phyloP scores from a whole-genome alignment of 2,797 vertebrate species.

The Catharus ustulatus region DNA sequence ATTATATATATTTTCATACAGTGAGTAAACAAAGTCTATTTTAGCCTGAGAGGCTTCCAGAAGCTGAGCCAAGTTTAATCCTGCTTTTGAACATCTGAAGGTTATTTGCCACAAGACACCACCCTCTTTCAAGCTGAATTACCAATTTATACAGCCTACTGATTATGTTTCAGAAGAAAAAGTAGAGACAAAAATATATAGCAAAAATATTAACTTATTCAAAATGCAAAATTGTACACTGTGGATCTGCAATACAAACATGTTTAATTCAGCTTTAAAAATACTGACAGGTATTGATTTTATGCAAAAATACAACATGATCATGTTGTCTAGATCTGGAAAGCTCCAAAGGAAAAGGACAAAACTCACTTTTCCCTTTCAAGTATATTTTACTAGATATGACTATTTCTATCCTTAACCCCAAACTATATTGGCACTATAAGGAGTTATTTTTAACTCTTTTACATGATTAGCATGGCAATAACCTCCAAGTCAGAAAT shows the following conservation, averaged over 20 bases:
- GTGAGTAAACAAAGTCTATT: neutral
- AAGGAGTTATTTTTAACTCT: slow-evolving; percentile 31
- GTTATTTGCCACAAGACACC: neutral
- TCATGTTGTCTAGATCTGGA: neutral
- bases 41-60: slow-evolving; percentile 5
- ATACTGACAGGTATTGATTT: neutral
- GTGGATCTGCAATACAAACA: neutral
- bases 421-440: neutral
- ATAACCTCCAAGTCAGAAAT: neutral
- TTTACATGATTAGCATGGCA: neutral
- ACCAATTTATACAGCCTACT: neutral
- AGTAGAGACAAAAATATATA: neutral
- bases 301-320: neutral
- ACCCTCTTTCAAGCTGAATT: neutral
- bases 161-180: neutral
- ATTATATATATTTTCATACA: neutral
- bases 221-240: neutral
- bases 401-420: neutral
- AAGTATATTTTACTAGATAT: neutral
- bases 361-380: neutral
- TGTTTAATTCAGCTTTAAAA: neutral
- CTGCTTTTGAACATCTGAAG: slow-evolving; percentile 33
- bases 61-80: slow-evolving; percentile 23
- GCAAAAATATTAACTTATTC: neutral
- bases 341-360: neutral